Percentiles rank a stretch among this genome's conserved stretches.
phyloP scores from a whole-genome alignment of 92 coral and sea anemone species.

The Diadumene lineata region DNA sequence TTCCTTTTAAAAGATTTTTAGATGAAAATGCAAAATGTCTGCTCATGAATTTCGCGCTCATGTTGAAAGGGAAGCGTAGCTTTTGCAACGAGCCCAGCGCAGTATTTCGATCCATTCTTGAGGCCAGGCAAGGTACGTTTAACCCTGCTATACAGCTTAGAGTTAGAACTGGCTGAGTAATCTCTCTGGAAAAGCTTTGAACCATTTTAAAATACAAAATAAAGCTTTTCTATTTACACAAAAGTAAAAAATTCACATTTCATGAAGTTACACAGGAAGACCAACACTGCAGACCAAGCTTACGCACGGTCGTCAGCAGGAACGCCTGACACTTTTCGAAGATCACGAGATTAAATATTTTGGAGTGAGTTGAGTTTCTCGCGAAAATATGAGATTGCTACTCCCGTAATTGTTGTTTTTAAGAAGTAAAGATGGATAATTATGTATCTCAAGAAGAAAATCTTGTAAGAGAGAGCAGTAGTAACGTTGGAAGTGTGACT shows the following conservation, averaged over 20 bases:
- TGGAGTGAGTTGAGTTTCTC: not conserved
- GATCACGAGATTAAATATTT: constrained; percentile 1
- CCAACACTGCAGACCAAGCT: not conserved
- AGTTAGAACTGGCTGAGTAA: constrained; percentile 53
- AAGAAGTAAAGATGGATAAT: constrained; percentile 2
- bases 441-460: not conserved
- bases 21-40: constrained; percentile 84
- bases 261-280: not conserved
- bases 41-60: constrained; percentile 51
- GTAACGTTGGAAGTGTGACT: not conserved
- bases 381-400: not conserved
- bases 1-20: constrained; percentile 67
- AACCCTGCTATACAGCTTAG: constrained; percentile 62
- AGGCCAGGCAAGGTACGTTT: constrained; percentile 77
- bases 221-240: no score
- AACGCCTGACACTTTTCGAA: constrained; percentile 12
- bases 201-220: constrained; percentile 13
- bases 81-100: constrained; percentile 54
- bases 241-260: not conserved
- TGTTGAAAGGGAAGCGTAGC: constrained; percentile 74
- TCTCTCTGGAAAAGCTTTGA: constrained; percentile 21
- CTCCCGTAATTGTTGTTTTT: not conserved
- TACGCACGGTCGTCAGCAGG: constrained; percentile 2
- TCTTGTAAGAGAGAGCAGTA: not conserved
- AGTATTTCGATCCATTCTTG: constrained; percentile 63